Percentiles rank a stretch among this genome's conserved stretches.
Conservation (phyloP, 2,797 vertebrate species). For the Garrulus glandarius region DNA sequence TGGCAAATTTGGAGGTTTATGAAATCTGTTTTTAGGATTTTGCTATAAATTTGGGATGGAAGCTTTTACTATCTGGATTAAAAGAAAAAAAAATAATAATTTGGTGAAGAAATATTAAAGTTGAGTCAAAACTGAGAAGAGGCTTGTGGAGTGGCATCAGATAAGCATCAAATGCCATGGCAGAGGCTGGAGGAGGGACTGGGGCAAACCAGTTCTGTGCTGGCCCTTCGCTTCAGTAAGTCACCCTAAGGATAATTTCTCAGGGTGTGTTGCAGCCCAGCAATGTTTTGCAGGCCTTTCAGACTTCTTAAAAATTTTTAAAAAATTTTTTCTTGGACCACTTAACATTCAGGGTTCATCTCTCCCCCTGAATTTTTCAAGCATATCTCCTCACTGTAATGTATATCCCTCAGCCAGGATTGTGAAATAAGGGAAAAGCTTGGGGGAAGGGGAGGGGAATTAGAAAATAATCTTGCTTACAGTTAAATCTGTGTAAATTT, state of each 20-base stretch:
- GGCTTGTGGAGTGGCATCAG: not conserved
- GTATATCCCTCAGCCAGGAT: not conserved
- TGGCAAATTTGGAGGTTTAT: not conserved
- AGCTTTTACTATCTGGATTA: not conserved
- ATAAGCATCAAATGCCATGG: not conserved
- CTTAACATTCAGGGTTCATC: not conserved
- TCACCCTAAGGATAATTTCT: not conserved
- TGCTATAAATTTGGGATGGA: not conserved
- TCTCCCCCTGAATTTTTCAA: not conserved
- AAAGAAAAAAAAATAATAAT: not conserved
- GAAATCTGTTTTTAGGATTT: not conserved
- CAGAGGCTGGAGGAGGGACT: not conserved
- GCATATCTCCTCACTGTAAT: not conserved
- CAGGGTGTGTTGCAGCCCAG: not conserved
- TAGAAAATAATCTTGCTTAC: not conserved
- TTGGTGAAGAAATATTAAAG: not conserved
- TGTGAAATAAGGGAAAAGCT: not conserved
- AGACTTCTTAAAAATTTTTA: not conserved
- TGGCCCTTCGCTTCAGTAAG: not conserved
- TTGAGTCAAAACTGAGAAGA: not conserved
- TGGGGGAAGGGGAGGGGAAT: not conserved
- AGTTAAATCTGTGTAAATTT: not conserved
- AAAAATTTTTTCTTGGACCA: not conserved
- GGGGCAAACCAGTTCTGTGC: not conserved
- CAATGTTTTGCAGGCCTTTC: not conserved